These are phyloP conservation scores for Brenthis daphne DNA, from an alignment of 2,888 invertebrate genomes.

Conservation along the genomic window DNA sequence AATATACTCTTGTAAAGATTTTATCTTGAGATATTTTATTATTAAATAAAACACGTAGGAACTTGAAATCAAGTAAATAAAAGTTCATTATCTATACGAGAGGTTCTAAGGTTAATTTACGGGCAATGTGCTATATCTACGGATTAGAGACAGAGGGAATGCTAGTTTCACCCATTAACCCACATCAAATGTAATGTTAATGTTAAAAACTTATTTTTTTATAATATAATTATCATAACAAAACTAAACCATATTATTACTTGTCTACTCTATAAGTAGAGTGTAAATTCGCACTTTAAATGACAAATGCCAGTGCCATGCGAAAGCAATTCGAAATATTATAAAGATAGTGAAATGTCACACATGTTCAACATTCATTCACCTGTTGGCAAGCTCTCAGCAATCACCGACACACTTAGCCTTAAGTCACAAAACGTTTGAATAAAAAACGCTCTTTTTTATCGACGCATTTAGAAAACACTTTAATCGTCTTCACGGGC, in stretches of 20 bases:
- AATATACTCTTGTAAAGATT: background rate
- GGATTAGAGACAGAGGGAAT: too few species aligned
- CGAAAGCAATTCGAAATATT: slow-evolving; percentile 38
- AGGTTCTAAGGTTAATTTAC: too few species aligned
- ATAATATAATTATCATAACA: background rate
- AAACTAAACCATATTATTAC: slow-evolving; percentile 1
- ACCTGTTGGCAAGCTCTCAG: slow-evolving; percentile 61
- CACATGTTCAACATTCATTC: slow-evolving; percentile 54
- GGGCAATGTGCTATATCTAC: too few species aligned
- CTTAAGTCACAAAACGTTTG: slow-evolving; percentile 61
- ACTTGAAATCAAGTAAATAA: too few species aligned
- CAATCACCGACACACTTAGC: slow-evolving; percentile 68
- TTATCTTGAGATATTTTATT: background rate
- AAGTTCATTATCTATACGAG: too few species aligned
- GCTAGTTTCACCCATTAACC: too few species aligned
- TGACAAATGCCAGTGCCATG: slow-evolving; percentile 15
- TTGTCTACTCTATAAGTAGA: slow-evolving; percentile 2
- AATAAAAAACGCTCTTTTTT: slow-evolving; percentile 22
- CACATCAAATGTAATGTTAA: too few species aligned
- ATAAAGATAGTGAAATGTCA: slow-evolving; percentile 67
- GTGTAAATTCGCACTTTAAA: slow-evolving; percentile 21
- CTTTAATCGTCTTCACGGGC: background rate
- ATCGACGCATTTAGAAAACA: slow-evolving; percentile 10
- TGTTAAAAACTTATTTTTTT: too few species aligned
- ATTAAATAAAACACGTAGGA: too few species aligned